Evolutionary conservation across 2,797 vertebrate species (phyloP).

Genomic region (Mus spretus): DNA sequence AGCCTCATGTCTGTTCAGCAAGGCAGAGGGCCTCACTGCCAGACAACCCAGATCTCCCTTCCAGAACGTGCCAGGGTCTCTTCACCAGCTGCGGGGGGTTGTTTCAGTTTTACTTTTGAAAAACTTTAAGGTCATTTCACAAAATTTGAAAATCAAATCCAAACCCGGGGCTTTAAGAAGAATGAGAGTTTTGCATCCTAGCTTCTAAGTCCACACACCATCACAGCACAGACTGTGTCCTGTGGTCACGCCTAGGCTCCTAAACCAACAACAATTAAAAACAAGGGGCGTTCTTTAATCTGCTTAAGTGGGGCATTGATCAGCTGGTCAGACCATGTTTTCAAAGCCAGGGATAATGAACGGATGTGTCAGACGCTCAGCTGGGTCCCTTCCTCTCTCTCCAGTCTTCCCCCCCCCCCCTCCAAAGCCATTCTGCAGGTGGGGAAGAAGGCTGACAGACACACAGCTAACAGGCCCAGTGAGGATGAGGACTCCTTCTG

Average conservation of each 20-base stretch:
- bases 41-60: background rate
- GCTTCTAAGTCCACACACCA: background rate
- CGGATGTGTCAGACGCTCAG: constrained; percentile 77
- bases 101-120: constrained; percentile 45
- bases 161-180: background rate
- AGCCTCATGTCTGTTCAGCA: background rate
- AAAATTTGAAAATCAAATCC: constrained; percentile 23
- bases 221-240: background rate
- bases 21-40: background rate
- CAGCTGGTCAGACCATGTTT: background rate
- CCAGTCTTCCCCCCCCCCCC: constrained; percentile 52
- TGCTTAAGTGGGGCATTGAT: background rate
- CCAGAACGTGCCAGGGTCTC: background rate
- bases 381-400: background rate
- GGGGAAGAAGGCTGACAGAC: background rate
- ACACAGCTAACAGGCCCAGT: background rate
- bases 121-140: constrained; percentile 60
- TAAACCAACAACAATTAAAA: constrained; percentile 53
- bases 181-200: background rate
- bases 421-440: constrained; percentile 57
- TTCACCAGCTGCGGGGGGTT: background rate
- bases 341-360: constrained; percentile 69
- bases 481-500: constrained; percentile 54
- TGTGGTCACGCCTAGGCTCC: background rate
- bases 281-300: constrained; percentile 16